These are phyloP conservation scores for Brachionus plicatilis DNA, from an alignment of 1,140 invertebrate species.

Conservation along the genomic window DNA sequence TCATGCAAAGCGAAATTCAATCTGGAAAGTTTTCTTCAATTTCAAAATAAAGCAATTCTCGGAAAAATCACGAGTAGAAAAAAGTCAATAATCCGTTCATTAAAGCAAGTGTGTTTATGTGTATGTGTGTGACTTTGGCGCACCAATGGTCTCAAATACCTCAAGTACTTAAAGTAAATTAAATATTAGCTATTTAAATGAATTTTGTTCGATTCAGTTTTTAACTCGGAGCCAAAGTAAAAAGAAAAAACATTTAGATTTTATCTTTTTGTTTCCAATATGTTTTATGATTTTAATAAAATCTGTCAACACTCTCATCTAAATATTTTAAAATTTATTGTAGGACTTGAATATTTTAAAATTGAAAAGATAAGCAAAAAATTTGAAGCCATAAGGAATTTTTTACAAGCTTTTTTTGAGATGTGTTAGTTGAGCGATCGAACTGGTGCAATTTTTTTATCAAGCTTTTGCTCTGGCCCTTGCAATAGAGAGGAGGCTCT, in stretches of 20 bases:
- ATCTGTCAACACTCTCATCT: slow-evolving; percentile 15
- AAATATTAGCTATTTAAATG: slow-evolving; percentile 13
- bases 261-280: slow-evolving; percentile 23
- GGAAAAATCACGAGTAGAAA: not conserved
- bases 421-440: not conserved
- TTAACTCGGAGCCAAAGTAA: not conserved
- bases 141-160: slow-evolving; percentile 15
- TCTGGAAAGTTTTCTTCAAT: slow-evolving; percentile 2
- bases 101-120: not conserved
- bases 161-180: not conserved
- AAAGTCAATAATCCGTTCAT: slow-evolving; percentile 12
- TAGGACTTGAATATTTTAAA: not conserved
- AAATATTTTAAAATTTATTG: slow-evolving; percentile 2
- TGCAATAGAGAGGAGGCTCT: not conserved
- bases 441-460: not conserved
- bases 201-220: not conserved
- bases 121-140: not conserved
- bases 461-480: not conserved
- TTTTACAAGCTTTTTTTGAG: not conserved
- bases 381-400: slow-evolving; percentile 33
- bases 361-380: slow-evolving; percentile 26
- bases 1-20: slow-evolving; percentile 9
- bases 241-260: not conserved
- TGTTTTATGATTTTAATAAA: slow-evolving; percentile 38
- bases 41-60: not conserved